Evolutionary conservation across 1,140 invertebrate species (phyloP).

Genomic region (Anastrepha ludens): DNA sequence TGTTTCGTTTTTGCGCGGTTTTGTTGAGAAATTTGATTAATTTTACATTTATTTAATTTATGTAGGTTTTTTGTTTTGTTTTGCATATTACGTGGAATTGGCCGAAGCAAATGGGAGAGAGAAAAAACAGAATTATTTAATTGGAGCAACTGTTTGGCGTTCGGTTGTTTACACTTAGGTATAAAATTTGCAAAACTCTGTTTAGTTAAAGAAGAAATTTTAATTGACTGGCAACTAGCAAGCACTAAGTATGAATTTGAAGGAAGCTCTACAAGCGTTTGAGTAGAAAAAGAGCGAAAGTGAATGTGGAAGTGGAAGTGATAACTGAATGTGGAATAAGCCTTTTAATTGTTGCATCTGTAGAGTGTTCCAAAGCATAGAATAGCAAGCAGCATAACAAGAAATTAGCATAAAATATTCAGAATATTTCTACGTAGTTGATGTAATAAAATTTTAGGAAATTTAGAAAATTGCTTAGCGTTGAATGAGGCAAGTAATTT

Average conservation of each 20-base stretch:
- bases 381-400: no score
- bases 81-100: not conserved
- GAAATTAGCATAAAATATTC: no score
- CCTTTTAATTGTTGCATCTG: not conserved
- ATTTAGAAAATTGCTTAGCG: no score
- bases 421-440: no score
- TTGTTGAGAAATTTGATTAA: not conserved
- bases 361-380: no score
- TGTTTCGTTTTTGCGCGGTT: not conserved
- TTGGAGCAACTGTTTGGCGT: not conserved
- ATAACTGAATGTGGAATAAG: conserved; percentile 13
- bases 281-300: not conserved
- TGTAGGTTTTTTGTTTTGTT: not conserved
- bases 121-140: conserved; percentile 13
- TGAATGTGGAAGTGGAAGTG: conserved; percentile 13
- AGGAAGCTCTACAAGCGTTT: not conserved
- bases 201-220: not conserved
- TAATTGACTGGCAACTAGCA: not conserved
- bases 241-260: not conserved
- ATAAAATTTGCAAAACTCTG: not conserved
- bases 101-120: not conserved
- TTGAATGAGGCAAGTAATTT: no score
- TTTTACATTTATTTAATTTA: not conserved
- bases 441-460: no score
- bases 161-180: not conserved